Conservation (phyloP, 2,113 vertebrate genomes). For the Zeus faber region DNA sequence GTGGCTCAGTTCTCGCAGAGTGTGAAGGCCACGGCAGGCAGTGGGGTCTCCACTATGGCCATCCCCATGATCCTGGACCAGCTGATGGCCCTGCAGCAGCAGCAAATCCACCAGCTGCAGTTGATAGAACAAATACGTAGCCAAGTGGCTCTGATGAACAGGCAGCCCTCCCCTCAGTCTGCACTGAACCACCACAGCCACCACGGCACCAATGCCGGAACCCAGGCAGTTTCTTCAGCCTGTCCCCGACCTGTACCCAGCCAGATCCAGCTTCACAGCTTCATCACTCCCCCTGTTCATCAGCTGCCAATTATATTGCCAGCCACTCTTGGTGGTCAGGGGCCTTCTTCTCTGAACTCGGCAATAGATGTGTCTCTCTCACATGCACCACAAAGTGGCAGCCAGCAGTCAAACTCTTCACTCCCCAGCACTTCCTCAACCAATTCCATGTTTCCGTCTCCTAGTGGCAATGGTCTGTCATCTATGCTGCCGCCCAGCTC, state of each 20-base stretch:
- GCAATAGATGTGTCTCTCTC: constrained; percentile 78
- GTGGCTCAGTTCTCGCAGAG: constrained; percentile 96
- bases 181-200: constrained; percentile 73
- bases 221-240: constrained; percentile 65
- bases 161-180: constrained; percentile 78
- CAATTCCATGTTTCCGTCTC: constrained; percentile 68
- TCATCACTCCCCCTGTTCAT: constrained; percentile 80
- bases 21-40: constrained; percentile 66
- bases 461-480: constrained; percentile 67
- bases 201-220: constrained; percentile 52
- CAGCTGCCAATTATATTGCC: constrained; percentile 84
- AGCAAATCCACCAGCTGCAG: constrained; percentile 97
- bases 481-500: constrained; percentile 75
- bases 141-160: constrained; percentile 95
- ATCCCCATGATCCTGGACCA: constrained; percentile 97
- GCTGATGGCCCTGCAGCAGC: constrained; percentile 95
- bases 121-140: constrained; percentile 97
- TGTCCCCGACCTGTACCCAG: constrained; percentile 71
- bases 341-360: constrained; percentile 66
- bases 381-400: constrained; percentile 77
- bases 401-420: constrained; percentile 78
- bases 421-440: constrained; percentile 72
- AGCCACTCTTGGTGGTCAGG: constrained; percentile 69
- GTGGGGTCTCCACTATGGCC: constrained; percentile 83
- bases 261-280: constrained; percentile 87